Evolutionary conservation across 2,888 invertebrate species (phyloP).

Genomic region (Helicoverpa assulta): DNA sequence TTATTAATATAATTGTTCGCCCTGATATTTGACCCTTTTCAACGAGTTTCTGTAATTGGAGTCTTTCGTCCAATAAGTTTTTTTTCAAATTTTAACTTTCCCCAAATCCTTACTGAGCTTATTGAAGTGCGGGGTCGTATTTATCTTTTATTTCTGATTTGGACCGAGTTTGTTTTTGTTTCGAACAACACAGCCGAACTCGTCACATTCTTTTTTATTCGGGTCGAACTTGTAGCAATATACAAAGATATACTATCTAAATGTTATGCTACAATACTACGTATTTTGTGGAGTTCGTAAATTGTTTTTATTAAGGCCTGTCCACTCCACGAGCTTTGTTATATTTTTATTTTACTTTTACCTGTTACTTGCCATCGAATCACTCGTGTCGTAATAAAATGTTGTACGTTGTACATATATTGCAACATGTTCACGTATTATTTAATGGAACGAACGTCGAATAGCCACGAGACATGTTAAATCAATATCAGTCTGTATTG

Average conservation of each 20-base stretch:
- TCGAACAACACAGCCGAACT: slow-evolving; percentile 41
- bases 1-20: slow-evolving; percentile 54
- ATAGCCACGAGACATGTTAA: slow-evolving; percentile 11
- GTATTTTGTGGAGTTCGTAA: slow-evolving; percentile 26
- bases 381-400: neutral
- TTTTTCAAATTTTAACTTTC: slow-evolving; percentile 58
- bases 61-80: slow-evolving; percentile 41
- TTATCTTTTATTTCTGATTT: slow-evolving; percentile 59
- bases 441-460: neutral
- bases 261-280: slow-evolving; percentile 23
- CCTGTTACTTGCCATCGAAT: neutral
- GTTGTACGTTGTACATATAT: neutral
- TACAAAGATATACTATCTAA: slow-evolving; percentile 20
- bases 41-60: slow-evolving; percentile 57
- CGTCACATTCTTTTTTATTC: slow-evolving; percentile 43
- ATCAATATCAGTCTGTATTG: slow-evolving; percentile 25
- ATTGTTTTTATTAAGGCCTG: slow-evolving; percentile 1
- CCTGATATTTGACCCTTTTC: slow-evolving; percentile 57
- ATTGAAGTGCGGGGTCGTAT: slow-evolving; percentile 57
- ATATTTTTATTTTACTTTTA: neutral
- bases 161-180: slow-evolving; percentile 52
- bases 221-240: slow-evolving; percentile 44
- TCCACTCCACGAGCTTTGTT: neutral
- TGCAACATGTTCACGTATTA: neutral
- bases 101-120: slow-evolving; percentile 40